phyloP scores from a whole-genome alignment of 2,797 vertebrate species.

The Ispidina lecontei region DNA sequence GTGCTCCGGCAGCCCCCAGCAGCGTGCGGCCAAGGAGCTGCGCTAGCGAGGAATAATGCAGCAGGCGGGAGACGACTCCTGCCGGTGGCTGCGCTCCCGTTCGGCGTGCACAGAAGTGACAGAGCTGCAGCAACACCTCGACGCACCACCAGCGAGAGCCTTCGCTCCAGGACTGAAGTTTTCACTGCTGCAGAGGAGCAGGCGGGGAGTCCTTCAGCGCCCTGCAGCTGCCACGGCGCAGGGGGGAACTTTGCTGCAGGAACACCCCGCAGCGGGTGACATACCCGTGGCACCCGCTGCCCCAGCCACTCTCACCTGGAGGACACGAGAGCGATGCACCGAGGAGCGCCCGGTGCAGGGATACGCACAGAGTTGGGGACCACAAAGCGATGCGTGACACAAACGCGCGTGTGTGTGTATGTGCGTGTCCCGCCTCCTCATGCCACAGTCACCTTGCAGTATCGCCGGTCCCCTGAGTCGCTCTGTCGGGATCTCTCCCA shows the following conservation, averaged over 20 bases:
- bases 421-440: background rate
- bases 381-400: background rate
- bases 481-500: background rate
- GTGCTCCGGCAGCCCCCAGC: background rate
- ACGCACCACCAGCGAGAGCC: background rate
- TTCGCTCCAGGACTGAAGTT: constrained; percentile 42
- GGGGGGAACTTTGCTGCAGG: background rate
- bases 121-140: constrained; percentile 48
- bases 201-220: background rate
- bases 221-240: background rate
- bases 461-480: background rate
- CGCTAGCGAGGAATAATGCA: constrained; percentile 29
- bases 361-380: background rate
- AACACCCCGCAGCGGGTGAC: background rate
- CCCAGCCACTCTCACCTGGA: background rate
- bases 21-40: background rate
- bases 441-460: constrained; percentile 42
- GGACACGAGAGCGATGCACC: background rate
- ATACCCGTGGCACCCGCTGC: background rate
- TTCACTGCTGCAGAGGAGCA: constrained; percentile 38
- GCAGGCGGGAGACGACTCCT: constrained; percentile 51
- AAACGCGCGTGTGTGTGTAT: background rate
- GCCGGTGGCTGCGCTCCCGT: constrained; percentile 5
- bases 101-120: background rate
- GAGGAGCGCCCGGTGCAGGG: background rate